Evolutionary conservation across 2,888 invertebrate species (phyloP), one percentile per base, ranked within the genome.

Genomic region (Mesochorus sp.): DNA sequence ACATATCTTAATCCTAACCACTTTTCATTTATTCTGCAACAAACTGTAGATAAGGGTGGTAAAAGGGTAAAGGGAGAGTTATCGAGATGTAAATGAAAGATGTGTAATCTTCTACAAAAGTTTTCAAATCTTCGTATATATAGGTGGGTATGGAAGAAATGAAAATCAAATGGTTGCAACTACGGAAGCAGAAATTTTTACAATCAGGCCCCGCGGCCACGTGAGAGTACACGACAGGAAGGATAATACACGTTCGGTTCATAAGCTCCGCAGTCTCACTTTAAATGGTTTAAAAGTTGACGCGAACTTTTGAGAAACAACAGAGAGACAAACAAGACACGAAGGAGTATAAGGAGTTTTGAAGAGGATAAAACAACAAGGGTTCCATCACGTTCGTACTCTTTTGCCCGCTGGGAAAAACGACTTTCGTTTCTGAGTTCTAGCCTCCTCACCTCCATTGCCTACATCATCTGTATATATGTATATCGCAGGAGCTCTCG

Each of bases 261-360:
- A 84, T 84, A 86, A 85, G 82, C 84, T 84, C 37, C 17, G 62
- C 42, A 8, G n/a, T 83, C 81, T 81, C 83, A 83, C 84, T 87
- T 85, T 83, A 82, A 86, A 80, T 82, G 79, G 80, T 75, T 82
- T 84, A 77, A 85, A 84, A 86, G 82, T 83, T 80, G 47, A 77
- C 44, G 79, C 67, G 81, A 61, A 86, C 85, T 81, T 83, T 84
- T 81, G 77, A n/a, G 79, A 76, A 79, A 81, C 82, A 83, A 62
- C 68, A 67, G 53, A 47, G 8, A 49, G n/a, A 19, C 14, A 10
- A 24, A 62, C 28, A 24, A 64, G 28, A 61, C n/a, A n/a, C 37
- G 49, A 39, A 39, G 37, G 34, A 6, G n/a, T n/a, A n/a, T n/a
- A 34, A 49, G 17, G 70, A 12, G 26, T 49, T 70, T 61, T 59